Evolutionary conservation across 2,797 vertebrate species (phyloP), one percentile per base, ranked within the genome.

Genomic region (Melanotaenia boesemani): DNA sequence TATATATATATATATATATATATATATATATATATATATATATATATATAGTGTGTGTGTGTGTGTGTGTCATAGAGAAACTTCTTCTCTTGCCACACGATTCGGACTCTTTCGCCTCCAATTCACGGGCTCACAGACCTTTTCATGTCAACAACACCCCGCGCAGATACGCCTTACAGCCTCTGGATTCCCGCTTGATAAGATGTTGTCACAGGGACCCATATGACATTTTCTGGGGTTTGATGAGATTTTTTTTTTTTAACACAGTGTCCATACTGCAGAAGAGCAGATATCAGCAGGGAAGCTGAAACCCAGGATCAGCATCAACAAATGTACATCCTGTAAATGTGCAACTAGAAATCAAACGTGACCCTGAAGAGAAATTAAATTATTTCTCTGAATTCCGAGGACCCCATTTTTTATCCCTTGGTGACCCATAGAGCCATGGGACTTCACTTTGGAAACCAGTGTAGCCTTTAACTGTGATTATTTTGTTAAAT

Each of bases 401-500:
- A 85, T 88, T 85, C 77, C 50, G 26, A 65, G 63, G 71, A 68
- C 71, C 72, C 70, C 20, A 18, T 70, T 83, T 82, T 73, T 72
- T 81, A 78, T 78, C 67, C 74, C 72, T n/a, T 41, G 2, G 64
- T 86, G 84, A 84, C 84, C 86, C 75, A 28, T 28, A 36, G 70
- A 66, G 76, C 82, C 83, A 75, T 52, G 84, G 83, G 83, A 78
- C 80, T 77, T 48, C 74, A 71, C 65, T 80, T 87, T 85, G 80
- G 74, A 65, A 73, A 73, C 61, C 55, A 37, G 67, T 68, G 72
- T 11, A 52, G 44, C 20, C 50, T 77, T 50, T 65, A 63, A 65
- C 80, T 87, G 78, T 82, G 87, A 87, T 87, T 20, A 79, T 85
- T 79, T 78, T 67, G 74, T 70, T 77, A 79, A 81, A 87, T 85